phyloP scores from a whole-genome alignment of 2,888 invertebrate genomes.

The Diadromus collaris region DNA sequence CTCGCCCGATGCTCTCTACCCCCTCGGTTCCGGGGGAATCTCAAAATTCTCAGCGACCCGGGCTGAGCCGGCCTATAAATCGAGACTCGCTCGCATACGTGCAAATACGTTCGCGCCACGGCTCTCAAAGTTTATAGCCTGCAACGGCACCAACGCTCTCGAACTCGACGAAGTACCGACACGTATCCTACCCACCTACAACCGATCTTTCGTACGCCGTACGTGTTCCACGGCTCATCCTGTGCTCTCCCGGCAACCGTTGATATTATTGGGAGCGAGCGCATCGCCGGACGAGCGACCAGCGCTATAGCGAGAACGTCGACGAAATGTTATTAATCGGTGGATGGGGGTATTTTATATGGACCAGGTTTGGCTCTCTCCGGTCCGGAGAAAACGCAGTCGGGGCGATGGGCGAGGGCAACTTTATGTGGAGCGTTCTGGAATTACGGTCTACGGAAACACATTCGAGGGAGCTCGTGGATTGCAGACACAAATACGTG shows the following conservation, averaged over 20 bases:
- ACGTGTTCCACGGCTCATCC: conserved; percentile 22
- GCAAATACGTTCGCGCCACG: conserved; percentile 53
- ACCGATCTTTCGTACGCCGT: conserved; percentile 2
- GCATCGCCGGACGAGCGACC: conserved; percentile 22
- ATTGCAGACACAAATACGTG: not conserved
- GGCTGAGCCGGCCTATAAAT: conserved; percentile 58
- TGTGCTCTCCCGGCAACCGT: not conserved
- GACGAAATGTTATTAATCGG: conserved; percentile 59
- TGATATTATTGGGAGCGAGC: conserved; percentile 53
- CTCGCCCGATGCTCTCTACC: conserved; percentile 42
- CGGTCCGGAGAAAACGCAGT: conserved; percentile 47
- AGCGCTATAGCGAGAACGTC: conserved; percentile 36
- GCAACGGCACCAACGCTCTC: conserved; percentile 32
- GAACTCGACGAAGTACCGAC: conserved; percentile 39
- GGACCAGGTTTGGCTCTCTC: conserved; percentile 52
- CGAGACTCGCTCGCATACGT: conserved; percentile 44
- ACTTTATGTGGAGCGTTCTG: conserved; percentile 53
- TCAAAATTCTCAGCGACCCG: conserved; percentile 57
- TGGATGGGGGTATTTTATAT: conserved; percentile 43
- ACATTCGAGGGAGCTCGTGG: conserved; percentile 8
- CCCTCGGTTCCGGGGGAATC: conserved; percentile 41
- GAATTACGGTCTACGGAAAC: conserved; percentile 19
- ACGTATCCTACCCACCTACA: conserved; percentile 29
- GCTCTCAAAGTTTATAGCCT: conserved; percentile 47
- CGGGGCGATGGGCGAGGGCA: conserved; percentile 57